Evolutionary conservation across 1,140 invertebrate genomes (phyloP).

Genomic region (Pteromalus puparum): DNA sequence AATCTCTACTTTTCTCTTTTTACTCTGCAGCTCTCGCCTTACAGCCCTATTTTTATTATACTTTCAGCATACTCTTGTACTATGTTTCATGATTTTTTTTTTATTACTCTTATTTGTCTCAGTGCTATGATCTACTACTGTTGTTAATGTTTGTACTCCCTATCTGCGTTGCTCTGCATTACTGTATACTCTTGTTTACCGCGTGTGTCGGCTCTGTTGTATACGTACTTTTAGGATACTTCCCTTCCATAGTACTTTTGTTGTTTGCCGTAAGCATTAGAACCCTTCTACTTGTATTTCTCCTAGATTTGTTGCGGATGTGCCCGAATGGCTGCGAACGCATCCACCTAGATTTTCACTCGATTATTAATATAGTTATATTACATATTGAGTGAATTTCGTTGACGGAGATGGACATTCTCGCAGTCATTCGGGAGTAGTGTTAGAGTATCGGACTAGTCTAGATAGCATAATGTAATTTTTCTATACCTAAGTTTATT

Average conservation of each 20-base stretch:
- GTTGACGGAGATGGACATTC: conserved; percentile 9
- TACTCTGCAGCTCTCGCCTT: not conserved
- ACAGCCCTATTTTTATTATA: not conserved
- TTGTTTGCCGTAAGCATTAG: not conserved
- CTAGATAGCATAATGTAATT: conserved; percentile 21
- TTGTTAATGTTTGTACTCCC: not conserved
- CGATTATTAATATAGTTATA: not conserved
- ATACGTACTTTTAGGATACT: not conserved
- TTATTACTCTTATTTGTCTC: not conserved
- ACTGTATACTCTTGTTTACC: not conserved
- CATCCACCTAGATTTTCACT: not conserved
- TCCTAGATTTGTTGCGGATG: not conserved
- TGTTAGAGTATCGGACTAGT: conserved; percentile 30
- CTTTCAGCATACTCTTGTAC: not conserved
- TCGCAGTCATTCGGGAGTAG: conserved; percentile 36
- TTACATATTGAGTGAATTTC: not conserved
- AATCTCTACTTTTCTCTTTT: conserved; percentile 2
- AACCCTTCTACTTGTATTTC: not conserved
- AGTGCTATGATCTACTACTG: not conserved
- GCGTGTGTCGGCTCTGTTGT: not conserved
- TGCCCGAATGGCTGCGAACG: not conserved
- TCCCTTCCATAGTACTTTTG: not conserved
- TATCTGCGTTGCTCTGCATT: not conserved
- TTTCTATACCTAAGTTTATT: conserved; percentile 26
- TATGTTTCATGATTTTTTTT: not conserved